Evolutionary conservation across 1,140 invertebrate species (phyloP).

Genomic region (Patella vulgata): DNA sequence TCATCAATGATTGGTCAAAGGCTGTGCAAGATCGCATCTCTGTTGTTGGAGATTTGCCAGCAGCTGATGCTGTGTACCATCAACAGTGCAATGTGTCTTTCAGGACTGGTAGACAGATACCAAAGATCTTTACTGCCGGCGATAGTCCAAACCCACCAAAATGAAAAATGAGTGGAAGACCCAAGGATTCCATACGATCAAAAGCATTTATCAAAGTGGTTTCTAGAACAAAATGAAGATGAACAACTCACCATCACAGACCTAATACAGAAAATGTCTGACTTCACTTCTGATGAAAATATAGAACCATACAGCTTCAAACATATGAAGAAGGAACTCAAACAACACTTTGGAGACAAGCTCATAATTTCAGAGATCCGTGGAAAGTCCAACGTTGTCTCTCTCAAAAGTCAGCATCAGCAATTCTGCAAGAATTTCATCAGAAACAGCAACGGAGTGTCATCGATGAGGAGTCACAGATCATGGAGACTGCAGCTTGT

Average conservation of each 20-base stretch:
- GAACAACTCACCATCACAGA: slow-evolving; percentile 25
- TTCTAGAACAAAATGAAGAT: slow-evolving; percentile 26
- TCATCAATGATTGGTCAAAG: too few species aligned
- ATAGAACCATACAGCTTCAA: slow-evolving; percentile 16
- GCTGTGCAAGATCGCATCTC: too few species aligned
- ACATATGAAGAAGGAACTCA: slow-evolving; percentile 33
- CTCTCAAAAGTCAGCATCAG: slow-evolving; percentile 7
- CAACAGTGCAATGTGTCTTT: too few species aligned
- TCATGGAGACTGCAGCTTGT: slow-evolving; percentile 26
- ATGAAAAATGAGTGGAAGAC: too few species aligned
- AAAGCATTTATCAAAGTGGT: slow-evolving; percentile 22
- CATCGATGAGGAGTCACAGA: background rate
- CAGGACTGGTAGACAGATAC: too few species aligned
- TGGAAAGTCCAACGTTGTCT: slow-evolving; percentile 29
- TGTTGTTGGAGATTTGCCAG: too few species aligned
- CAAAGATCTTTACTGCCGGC: too few species aligned
- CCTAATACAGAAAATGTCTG: slow-evolving; percentile 20
- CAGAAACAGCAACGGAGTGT: background rate
- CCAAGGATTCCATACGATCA: too few species aligned
- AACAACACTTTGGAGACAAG: slow-evolving; percentile 25
- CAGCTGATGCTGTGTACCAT: too few species aligned
- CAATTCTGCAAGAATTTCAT: slow-evolving; percentile 24
- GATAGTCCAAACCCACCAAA: too few species aligned
- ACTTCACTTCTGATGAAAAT: slow-evolving; percentile 16
- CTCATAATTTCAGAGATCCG: slow-evolving; percentile 20